Evolutionary conservation across 2,888 invertebrate species (phyloP), one percentile per base, ranked within the genome.

Genomic region (Megaustenia siamemsis): DNA sequence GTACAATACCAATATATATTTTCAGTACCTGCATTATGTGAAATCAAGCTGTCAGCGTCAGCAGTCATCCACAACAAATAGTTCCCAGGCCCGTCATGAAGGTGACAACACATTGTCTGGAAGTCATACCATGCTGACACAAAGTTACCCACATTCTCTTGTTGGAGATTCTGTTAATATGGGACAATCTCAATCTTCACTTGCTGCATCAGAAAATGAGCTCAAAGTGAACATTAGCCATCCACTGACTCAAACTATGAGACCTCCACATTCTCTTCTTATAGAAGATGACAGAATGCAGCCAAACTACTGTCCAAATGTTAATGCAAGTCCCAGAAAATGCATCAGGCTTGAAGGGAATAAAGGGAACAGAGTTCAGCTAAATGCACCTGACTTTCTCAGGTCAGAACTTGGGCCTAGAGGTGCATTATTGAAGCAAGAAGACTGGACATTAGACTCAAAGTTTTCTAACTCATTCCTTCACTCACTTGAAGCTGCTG

Each of bases 21-120:
- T 71, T 71, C 71, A 71, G 71, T 71, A 45, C n/a, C n/a, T 71
- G 38, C 71, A 45, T 45, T 71, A 45, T 45, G n/a, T 45, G 8
- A 71, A 10, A n/a, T 71, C 43, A 71, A 45, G 45, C 15, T 43
- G 21, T 5, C 5, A n/a, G 28, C 2, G 10, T 71, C 71, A 43
- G n/a, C 71, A n/a, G 43, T n/a, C 71, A 71, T 45, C 45, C 21
- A 24, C 24, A 24, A 8, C 40, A 40, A 40, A 24, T 40, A 68
- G 18, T 71, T 71, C 28, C 15, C 71, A 71, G 28, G 15, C 28
- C 28, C 10, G 45, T 71, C n/a, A 15, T 45, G 18, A 12, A 0
- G 10, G 28, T 71, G 45, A 71, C 21, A 8, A 28, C 2, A 6
- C 15, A 15, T 45, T 28, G 10, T 45, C 71, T 8, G 45, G 35